Base-by-base conservation (phyloP, 2,888 invertebrate genomes). In the Halictus ligatus region DNA sequence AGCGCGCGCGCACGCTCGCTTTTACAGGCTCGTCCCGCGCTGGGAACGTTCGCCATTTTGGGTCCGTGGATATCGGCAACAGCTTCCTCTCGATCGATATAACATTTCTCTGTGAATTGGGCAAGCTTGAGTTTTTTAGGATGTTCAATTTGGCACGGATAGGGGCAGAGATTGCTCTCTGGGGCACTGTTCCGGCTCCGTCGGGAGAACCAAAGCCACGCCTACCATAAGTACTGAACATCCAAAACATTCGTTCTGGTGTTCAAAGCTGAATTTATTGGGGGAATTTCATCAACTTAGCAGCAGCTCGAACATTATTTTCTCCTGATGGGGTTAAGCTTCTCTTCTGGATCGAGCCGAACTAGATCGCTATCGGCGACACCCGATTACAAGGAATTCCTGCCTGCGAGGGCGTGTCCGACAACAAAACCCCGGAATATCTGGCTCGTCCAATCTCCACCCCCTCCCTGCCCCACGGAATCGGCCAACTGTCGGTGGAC, bases 361-460 rank as follows among this genome's bases (percentile, higher is more conserved):
- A 40, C 60, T 18, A 78, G 83, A 89, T 85, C 50, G 78, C 64
- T 78, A 85, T 82, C 82, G 78, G 40, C 81, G 88, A 84, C 83
- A 78, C 74, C 74, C 76, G 89, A 86, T 85, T 86, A 86, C 84
- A 58, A 73, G 81, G 83, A 87, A 84, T 84, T 80, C 84, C 73
- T 80, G 12, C 50, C 10, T 18, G 69, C 18, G 21, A 21, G 48
- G 75, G 75, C 73, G 82, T 48, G 78, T 81, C 77, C 43, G 73
- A 75, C 84, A 73, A 80, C 80, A 60, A 84, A 89, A 84, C 89
- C 88, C 69, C 43, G 40, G 78, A 80, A 87, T 87, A 86, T 86
- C 88, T 83, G 72, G 73, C 81, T 79, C 84, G 90, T 91, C 69
- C 91, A 85, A 91, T 91, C 90, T 90, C 81, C 81, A 72, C 60